Conservation (phyloP, 2,113 vertebrate genomes). For the Papio anubis region DNA sequence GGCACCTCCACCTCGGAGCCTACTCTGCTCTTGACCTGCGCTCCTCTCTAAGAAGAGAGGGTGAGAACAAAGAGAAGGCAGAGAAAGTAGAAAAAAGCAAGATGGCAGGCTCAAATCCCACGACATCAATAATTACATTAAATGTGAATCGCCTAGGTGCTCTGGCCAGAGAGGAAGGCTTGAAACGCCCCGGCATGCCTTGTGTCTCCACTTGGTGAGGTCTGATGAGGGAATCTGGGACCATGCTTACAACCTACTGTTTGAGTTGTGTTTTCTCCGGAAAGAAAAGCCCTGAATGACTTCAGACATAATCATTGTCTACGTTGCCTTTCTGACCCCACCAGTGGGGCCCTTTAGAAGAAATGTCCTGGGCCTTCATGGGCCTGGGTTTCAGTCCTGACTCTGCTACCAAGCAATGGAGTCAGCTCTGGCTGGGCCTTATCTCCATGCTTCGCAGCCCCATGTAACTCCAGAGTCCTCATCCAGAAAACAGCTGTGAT, state of each 20-base stretch:
- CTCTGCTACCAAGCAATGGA: too few relatives aligned
- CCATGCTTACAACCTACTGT: fast-evolving
- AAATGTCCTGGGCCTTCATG: fast-evolving
- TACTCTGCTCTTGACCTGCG: neutral
- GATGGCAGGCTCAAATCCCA: neutral
- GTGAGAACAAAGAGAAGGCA: too few relatives aligned
- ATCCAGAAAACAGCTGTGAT: neutral
- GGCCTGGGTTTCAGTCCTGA: neutral
- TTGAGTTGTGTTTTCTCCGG: neutral
- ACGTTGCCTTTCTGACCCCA: neutral
- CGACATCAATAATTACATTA: fast-evolving
- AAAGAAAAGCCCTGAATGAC: neutral
- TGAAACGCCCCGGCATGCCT: fast-evolving
- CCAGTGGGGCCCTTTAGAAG: neutral
- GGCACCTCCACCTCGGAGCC: fast-evolving
- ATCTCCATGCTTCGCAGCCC: neutral
- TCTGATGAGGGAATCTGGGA: neutral
- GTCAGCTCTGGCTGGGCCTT: neutral
- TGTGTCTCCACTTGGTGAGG: neutral
- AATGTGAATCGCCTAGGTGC: fast-evolving
- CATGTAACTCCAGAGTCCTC: fast-evolving
- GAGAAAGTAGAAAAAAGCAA: neutral
- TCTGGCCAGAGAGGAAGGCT: neutral
- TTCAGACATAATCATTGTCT: fast-evolving
- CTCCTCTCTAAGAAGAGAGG: neutral